Conservation (phyloP, 2,888 invertebrate species). For the Muschampia plurimacula region DNA sequence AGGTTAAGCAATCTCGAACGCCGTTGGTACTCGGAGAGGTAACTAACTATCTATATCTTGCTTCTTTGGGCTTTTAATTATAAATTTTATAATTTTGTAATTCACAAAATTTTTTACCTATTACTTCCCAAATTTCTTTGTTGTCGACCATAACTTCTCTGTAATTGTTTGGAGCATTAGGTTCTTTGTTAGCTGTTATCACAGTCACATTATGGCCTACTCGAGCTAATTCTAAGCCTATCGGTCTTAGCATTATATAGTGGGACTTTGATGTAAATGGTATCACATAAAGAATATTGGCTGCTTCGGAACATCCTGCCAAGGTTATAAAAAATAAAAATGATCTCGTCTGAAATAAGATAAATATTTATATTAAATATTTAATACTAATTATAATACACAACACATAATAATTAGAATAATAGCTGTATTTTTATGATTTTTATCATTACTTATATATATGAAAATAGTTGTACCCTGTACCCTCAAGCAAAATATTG, state of each 20-base stretch:
- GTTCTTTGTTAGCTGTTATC: constrained; percentile 66
- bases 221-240: constrained; percentile 74
- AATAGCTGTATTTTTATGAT: too few relatives aligned
- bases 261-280: constrained; percentile 81
- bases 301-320: constrained; percentile 49
- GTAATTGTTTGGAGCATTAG: constrained; percentile 64
- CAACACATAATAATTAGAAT: too few relatives aligned
- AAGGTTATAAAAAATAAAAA: constrained; percentile 10
- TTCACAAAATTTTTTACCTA: constrained; percentile 52
- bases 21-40: too few relatives aligned
- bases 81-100: too few relatives aligned
- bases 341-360: constrained; percentile 2
- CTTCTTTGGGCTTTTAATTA: too few relatives aligned
- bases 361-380: not conserved
- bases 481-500: too few relatives aligned
- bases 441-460: too few relatives aligned
- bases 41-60: too few relatives aligned
- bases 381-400: too few relatives aligned
- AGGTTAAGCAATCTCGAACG: too few relatives aligned
- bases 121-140: constrained; percentile 70
- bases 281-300: constrained; percentile 75
- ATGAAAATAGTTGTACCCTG: too few relatives aligned
- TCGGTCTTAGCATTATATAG: constrained; percentile 69
- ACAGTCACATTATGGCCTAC: constrained; percentile 81
- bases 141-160: constrained; percentile 65